Percentiles rank a stretch among this genome's conserved stretches.
These are phyloP conservation scores for Epinephelus cyanopodus DNA, from an alignment of 2,113 vertebrate species.

Conservation along the genomic window DNA sequence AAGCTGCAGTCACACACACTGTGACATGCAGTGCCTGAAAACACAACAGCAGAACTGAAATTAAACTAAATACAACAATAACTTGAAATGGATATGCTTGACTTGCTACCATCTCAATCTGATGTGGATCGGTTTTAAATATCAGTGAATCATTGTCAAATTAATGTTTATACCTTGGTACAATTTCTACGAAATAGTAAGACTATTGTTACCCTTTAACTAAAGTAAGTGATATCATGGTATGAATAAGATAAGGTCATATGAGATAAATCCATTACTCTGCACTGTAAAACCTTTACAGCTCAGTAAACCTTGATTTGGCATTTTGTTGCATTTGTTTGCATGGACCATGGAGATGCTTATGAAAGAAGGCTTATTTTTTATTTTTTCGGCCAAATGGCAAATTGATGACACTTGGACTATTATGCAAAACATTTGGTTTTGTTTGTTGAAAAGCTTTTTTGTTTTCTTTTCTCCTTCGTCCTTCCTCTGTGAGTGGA, in stretches of 20 bases:
- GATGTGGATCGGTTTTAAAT: conserved; percentile 8
- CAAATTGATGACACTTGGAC: no score
- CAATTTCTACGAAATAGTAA: background rate
- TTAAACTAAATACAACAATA: conserved; percentile 31
- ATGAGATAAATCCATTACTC: no score
- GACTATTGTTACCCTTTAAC: background rate
- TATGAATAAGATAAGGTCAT: background rate
- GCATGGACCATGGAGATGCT: no score
- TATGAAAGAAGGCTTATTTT: no score
- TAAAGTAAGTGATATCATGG: background rate
- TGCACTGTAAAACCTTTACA: no score
- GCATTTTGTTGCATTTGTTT: no score
- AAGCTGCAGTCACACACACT: conserved; percentile 16
- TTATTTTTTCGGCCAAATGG: no score
- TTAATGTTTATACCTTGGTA: background rate
- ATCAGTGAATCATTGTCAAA: conserved; percentile 13
- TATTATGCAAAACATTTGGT: no score
- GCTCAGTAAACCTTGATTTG: no score
- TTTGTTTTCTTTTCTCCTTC: no score
- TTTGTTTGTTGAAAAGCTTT: no score
- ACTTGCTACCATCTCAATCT: background rate
- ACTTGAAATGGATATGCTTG: background rate
- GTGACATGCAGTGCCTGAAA: conserved; percentile 1
- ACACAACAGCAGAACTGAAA: conserved; percentile 4
- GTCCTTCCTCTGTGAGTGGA: no score